Percentiles rank a stretch among this genome's conserved stretches.
Conservation (phyloP, 2,797 vertebrate genomes). For the Poeciliopsis turneri region DNA sequence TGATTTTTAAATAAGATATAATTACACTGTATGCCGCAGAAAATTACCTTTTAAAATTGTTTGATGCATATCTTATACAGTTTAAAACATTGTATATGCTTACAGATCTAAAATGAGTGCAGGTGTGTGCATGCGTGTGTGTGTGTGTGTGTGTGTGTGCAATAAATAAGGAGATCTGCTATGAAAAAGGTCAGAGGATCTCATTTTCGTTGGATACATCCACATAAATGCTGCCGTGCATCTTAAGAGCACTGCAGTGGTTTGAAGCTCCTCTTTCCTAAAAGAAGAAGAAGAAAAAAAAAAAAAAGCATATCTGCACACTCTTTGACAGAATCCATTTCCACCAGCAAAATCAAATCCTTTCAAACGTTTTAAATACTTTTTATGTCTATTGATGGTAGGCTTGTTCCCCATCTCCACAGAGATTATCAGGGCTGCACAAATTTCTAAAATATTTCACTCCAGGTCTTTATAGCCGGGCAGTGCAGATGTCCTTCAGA, state of each 20-base stretch:
- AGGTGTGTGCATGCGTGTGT: background rate
- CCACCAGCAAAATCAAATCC: background rate
- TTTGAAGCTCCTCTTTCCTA: background rate
- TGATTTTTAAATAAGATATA: constrained; percentile 2
- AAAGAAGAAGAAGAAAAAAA: background rate
- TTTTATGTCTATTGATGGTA: background rate
- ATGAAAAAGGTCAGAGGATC: background rate
- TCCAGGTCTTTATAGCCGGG: background rate
- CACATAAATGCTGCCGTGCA: background rate
- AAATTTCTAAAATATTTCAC: background rate
- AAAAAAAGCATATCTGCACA: background rate
- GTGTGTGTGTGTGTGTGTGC: background rate
- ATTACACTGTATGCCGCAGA: background rate
- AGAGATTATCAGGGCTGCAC: background rate
- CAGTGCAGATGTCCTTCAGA: background rate
- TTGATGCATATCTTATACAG: background rate
- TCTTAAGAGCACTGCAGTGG: background rate
- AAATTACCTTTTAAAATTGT: background rate
- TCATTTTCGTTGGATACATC: background rate
- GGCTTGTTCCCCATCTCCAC: background rate
- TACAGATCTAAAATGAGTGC: background rate
- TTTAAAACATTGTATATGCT: background rate
- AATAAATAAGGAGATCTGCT: background rate
- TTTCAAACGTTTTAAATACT: constrained; percentile 4
- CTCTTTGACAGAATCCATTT: background rate